Evolutionary conservation across 2,888 invertebrate species (phyloP), one percentile per base, ranked within the genome.

Genomic region (Byasa hedistus): DNA sequence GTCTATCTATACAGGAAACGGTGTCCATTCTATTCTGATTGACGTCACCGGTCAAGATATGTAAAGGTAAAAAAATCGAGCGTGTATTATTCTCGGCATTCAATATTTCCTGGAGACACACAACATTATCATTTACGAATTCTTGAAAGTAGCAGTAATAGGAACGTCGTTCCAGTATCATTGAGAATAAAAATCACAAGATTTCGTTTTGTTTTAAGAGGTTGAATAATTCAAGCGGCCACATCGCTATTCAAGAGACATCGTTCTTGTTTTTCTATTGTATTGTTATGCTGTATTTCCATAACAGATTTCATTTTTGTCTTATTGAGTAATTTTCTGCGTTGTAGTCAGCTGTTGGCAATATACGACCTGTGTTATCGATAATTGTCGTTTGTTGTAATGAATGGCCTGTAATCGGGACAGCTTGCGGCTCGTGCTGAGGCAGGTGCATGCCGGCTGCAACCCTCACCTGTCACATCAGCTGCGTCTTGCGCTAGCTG

Each of bases 401-500:
- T 81, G 78, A 78, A 76, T 79, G 76, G 71, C 78, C 76, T 71
- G 73, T 82, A 83, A 82, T 81, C 80, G n/a, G 80, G 83, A 81
- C 90, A 89, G 89, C 90, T 91, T 89, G 87, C 83, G 83, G 82
- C 89, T 86, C 85, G 89, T 83, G 80, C 75, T 75, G 70, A 73
- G 79, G 87, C 87, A 89, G 87, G 88, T 89, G 88, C 75, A 76
- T 69, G 87, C 87, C 90, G 86, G 88, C 86, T 91, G 89, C 83
- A 77, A 71, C n/a, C 82, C 85, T 82, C 91, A 92, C 92, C 92
- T 92, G 92, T 87, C 89, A 72, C 72, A 83, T 89, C 89, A 89
- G 89, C 90, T 90, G 90, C 89, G 81, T 80, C 83, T 84, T 79
- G 69, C 75, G 74, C 79, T 82, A 83, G 79, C 82, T 79, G 80